Conservation (phyloP, 2,113 vertebrate species). For the Chaetorhynchus papuensis region DNA sequence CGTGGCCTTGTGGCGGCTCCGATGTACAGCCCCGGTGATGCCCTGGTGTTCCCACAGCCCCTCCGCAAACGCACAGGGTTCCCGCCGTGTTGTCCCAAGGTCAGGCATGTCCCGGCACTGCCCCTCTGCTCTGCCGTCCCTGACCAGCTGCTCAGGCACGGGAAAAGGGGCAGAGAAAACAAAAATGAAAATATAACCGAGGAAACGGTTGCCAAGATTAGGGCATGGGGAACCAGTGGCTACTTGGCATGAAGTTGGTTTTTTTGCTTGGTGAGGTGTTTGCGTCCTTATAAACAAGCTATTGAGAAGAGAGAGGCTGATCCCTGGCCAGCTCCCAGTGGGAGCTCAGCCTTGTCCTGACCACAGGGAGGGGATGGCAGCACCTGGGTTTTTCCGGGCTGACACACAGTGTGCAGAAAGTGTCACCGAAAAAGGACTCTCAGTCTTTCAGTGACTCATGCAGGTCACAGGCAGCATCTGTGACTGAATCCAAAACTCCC, state of each 20-base stretch:
- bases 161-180: background rate
- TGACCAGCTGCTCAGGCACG: background rate
- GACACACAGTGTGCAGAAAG: background rate
- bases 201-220: background rate
- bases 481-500: background rate
- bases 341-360: background rate
- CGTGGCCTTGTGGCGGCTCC: background rate
- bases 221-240: background rate
- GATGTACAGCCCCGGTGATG: fast-evolving
- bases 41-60: background rate
- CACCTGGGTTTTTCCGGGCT: background rate
- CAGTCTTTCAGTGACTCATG: background rate
- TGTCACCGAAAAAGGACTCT: background rate
- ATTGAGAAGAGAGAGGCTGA: background rate
- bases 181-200: background rate
- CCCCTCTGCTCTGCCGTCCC: background rate
- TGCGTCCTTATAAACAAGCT: background rate
- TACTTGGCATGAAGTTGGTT: background rate
- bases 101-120: fast-evolving
- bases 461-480: background rate
- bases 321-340: background rate
- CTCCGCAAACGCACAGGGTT: fast-evolving
- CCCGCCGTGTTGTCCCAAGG: fast-evolving
- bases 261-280: background rate
- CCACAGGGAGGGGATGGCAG: background rate